Conservation (phyloP, 2,797 vertebrate species). For the Thaleichthys pacificus region DNA sequence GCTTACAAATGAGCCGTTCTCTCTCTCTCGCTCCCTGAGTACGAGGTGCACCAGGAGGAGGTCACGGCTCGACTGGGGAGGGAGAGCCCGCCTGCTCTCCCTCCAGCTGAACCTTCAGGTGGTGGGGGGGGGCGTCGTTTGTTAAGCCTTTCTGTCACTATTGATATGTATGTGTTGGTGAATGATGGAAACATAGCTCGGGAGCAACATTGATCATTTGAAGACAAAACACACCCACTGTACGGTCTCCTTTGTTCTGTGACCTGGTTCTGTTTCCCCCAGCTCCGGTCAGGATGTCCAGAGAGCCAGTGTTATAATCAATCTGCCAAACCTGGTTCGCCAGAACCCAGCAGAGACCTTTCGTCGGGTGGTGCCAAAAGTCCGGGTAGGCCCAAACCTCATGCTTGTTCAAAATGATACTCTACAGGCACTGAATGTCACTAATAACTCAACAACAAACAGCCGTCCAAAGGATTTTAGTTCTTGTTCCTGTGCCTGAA, state of each 20-base stretch:
- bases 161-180: no score
- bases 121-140: no score
- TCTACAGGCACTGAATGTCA: background rate
- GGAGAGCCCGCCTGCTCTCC: background rate
- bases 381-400: conserved; percentile 81
- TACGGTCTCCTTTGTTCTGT: background rate
- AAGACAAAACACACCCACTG: background rate
- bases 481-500: no score
- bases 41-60: background rate
- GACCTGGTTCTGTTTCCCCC: conserved; percentile 19
- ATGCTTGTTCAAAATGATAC: background rate
- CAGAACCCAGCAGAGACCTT: conserved; percentile 94
- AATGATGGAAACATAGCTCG: no score
- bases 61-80: background rate
- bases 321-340: conserved; percentile 88
- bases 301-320: conserved; percentile 89
- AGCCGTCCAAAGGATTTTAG: background rate
- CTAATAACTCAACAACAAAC: background rate
- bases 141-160: no score
- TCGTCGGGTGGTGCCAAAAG: conserved; percentile 91
- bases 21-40: conserved; percentile 2
- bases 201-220: no score
- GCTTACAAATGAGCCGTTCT: conserved; percentile 13
- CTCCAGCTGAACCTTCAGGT: no score
- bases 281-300: conserved; percentile 94